A percentile compares a stretch with the other conserved stretches of the same genome.
Evolutionary conservation across 2,888 invertebrate genomes (phyloP).

Genomic region (Acanthopleura granulata): DNA sequence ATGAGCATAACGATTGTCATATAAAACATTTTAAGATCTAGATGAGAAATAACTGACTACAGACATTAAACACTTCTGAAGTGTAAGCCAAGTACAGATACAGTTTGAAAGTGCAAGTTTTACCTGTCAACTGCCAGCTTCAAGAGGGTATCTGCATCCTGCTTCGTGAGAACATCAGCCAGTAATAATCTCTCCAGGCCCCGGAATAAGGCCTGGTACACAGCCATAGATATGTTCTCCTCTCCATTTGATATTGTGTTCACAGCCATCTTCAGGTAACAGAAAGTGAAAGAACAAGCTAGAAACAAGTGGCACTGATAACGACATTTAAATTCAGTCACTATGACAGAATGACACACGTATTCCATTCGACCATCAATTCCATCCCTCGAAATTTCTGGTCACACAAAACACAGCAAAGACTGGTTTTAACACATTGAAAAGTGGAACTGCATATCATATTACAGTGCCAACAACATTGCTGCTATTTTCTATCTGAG

Average conservation of each 20-base stretch:
- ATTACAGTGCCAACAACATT: too few relatives aligned
- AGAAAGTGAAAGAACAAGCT: not conserved
- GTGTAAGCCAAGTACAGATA: too few relatives aligned
- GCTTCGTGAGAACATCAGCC: constrained; percentile 58
- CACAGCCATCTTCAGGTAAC: constrained; percentile 49
- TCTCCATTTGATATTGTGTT: constrained; percentile 61
- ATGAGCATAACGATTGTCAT: too few relatives aligned
- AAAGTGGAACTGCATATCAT: too few relatives aligned
- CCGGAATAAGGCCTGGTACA: constrained; percentile 70
- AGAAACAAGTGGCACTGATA: not conserved
- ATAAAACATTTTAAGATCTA: too few relatives aligned
- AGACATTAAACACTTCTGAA: too few relatives aligned
- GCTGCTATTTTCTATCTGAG: too few relatives aligned
- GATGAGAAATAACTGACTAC: too few relatives aligned
- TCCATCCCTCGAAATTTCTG: too few relatives aligned
- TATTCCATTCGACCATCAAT: too few relatives aligned
- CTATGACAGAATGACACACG: not conserved
- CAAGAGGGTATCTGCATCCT: constrained; percentile 61
- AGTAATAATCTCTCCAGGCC: constrained; percentile 80
- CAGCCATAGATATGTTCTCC: constrained; percentile 59
- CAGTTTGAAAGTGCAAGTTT: not conserved
- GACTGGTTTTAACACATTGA: too few relatives aligned
- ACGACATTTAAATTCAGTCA: not conserved
- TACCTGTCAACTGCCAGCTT: constrained; percentile 69
- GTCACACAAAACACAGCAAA: too few relatives aligned